Conservation (phyloP, 2,113 vertebrate genomes). For the Phrynosoma platyrhinos region DNA sequence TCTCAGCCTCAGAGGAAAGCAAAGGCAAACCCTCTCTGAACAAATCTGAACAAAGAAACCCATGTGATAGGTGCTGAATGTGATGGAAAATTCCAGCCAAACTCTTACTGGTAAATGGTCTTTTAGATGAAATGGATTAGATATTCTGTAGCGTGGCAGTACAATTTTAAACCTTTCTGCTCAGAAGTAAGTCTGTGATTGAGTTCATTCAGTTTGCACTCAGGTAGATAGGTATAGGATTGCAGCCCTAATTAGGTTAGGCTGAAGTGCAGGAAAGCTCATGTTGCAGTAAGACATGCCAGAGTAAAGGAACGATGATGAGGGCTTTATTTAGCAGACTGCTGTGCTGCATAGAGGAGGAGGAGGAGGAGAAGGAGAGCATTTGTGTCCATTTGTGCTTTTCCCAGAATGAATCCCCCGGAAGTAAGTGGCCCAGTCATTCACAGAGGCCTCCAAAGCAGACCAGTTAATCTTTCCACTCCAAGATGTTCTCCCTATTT, state of each 20-base stretch:
- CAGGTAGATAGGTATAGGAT: background rate
- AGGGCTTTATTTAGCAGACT: slow-evolving; percentile 7
- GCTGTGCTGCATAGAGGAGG: background rate
- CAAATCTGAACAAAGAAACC: too few relatives aligned
- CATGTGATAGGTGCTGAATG: too few relatives aligned
- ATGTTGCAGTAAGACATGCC: background rate
- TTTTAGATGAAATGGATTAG: background rate
- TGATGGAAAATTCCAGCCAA: background rate
- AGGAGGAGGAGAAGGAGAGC: background rate
- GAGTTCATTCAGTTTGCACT: background rate
- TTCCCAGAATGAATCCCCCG: background rate
- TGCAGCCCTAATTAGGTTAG: background rate
- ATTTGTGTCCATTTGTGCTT: background rate
- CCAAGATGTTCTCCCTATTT: slow-evolving; percentile 30
- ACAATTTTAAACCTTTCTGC: background rate
- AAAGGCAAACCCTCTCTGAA: too few relatives aligned
- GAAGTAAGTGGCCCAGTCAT: background rate
- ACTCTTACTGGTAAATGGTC: background rate
- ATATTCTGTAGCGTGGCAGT: background rate
- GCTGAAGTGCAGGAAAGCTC: too few relatives aligned
- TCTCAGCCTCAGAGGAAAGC: too few relatives aligned
- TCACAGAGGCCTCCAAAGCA: slow-evolving; percentile 29
- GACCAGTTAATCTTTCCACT: background rate
- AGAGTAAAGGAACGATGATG: background rate
- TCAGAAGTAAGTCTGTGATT: background rate